Evolutionary conservation across 92 coral and sea anemone species (phyloP), one percentile per base, ranked within the genome.

Genomic region (Pocillopora meandrina): DNA sequence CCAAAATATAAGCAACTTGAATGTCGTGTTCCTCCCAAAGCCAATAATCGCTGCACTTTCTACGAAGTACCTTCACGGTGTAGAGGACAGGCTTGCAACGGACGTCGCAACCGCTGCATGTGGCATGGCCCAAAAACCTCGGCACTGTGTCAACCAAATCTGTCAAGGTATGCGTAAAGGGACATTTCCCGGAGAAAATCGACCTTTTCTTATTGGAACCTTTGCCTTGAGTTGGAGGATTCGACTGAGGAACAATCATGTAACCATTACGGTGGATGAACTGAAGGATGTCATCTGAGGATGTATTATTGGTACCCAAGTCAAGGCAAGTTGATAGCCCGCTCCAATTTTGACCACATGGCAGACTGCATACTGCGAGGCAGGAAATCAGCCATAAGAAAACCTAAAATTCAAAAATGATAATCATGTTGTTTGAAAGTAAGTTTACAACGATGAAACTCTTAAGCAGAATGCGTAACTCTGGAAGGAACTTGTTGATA

Each of bases 11-110:
- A 9, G 83, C 83, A 21, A 66, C 83, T 33, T 62, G 74, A n/a
- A 79, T 49, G 18, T 65, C 74, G 1, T 79, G 75, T 15, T 79
- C 83, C 64, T 65, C 62, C 83, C 83, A 79, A 52, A 79, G 15
- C 83, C 83, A 79, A 26, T 63, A 65, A 55, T 52, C 56, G 33
- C 56, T 61, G 63, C 83, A 79, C 16, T 79, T 49, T 55, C 23
- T 79, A 21, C 83, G 83, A 52, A 79, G 83, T 31, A 79, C 49
- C 62, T 49, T 59, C 61, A 42, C 64, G 2, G 83, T 79, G 49
- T 63, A 79, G 15, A 63, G 6, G 61, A 79, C 63, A 26, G 83
- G 83, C 65, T 79, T 67, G 64, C 83, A 79, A n/a, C 83, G 70
- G 61, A 66, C 74, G 64, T 79, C 83, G 56, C 83, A 79, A 10